These are phyloP conservation scores for Diploptera punctata DNA, from an alignment of 2,888 invertebrate species.

Conservation along the genomic window DNA sequence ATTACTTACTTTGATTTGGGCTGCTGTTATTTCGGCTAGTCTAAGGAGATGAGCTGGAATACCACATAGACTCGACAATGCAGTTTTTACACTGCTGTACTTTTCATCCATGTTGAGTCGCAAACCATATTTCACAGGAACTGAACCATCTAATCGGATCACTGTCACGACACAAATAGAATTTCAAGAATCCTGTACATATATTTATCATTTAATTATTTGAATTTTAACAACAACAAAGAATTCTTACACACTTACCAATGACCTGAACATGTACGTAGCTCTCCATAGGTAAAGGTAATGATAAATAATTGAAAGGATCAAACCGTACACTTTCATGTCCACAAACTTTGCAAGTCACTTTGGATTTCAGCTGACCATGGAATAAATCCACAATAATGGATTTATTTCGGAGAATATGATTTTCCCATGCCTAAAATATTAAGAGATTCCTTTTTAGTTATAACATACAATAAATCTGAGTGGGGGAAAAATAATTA, in stretches of 20 bases:
- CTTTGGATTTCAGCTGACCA: constrained; percentile 87
- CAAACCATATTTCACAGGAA: constrained; percentile 85
- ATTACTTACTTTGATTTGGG: constrained; percentile 62
- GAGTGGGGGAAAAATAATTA: constrained; percentile 30
- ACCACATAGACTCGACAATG: constrained; percentile 68
- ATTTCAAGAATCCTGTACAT: neutral
- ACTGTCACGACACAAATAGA: constrained; percentile 63
- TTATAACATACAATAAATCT: constrained; percentile 6
- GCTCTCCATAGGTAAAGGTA: constrained; percentile 91
- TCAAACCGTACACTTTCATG: constrained; percentile 89
- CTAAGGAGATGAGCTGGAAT: constrained; percentile 68
- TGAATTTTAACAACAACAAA: neutral
- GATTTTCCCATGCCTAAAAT: constrained; percentile 79
- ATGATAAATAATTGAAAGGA: constrained; percentile 87
- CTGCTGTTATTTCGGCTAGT: constrained; percentile 74
- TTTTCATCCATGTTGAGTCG: constrained; percentile 83
- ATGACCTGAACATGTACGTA: constrained; percentile 77
- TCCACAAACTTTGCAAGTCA: constrained; percentile 80
- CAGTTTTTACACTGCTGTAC: constrained; percentile 76
- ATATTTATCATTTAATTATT: neutral
- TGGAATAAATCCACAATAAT: constrained; percentile 91
- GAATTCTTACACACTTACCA: constrained; percentile 54
- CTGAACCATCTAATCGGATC: constrained; percentile 78
- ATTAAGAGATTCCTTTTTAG: too few species aligned
- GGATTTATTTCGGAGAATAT: constrained; percentile 81